phyloP scores from a whole-genome alignment of 1,140 invertebrate species.

The Aphelinus atriplicis region DNA sequence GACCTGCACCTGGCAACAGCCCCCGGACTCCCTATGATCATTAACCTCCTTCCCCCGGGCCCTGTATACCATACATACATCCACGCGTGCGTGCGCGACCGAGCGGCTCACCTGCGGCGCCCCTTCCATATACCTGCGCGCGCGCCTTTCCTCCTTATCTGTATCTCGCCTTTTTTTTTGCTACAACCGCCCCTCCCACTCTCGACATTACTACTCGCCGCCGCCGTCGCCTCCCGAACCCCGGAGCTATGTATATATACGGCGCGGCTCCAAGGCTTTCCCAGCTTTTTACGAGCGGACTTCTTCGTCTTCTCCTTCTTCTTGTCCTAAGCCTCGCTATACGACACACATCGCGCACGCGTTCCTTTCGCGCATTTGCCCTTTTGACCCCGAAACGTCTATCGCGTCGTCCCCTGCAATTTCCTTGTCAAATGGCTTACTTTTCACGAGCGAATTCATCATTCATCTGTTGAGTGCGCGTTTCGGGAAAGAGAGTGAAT shows the following conservation, averaged over 20 bases:
- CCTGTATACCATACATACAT: background rate
- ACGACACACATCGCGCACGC: too few relatives aligned
- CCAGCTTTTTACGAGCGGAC: too few relatives aligned
- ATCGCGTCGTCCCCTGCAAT: background rate
- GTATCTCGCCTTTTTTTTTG: background rate
- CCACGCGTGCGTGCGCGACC: conserved; percentile 42
- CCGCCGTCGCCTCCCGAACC: too few relatives aligned
- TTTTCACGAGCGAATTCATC: too few relatives aligned
- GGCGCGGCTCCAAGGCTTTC: too few relatives aligned
- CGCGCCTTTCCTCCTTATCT: conserved; percentile 5
- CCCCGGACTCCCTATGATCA: conserved; percentile 61
- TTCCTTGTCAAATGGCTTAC: background rate
- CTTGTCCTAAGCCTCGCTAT: background rate
- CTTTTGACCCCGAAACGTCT: conserved; percentile 40
- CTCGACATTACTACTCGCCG: too few relatives aligned
- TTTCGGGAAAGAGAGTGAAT: background rate
- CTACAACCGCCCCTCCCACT: too few relatives aligned
- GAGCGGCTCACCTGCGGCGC: background rate
- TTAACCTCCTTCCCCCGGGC: conserved; percentile 57
- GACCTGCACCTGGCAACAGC: conserved; percentile 63
- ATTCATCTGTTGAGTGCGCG: too few relatives aligned
- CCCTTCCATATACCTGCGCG: background rate
- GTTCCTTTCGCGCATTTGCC: conserved; percentile 19
- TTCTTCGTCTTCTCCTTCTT: background rate
- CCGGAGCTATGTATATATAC: background rate